Evolutionary conservation across 2,888 invertebrate species (phyloP).

Genomic region (Dryobotodes eremita): DNA sequence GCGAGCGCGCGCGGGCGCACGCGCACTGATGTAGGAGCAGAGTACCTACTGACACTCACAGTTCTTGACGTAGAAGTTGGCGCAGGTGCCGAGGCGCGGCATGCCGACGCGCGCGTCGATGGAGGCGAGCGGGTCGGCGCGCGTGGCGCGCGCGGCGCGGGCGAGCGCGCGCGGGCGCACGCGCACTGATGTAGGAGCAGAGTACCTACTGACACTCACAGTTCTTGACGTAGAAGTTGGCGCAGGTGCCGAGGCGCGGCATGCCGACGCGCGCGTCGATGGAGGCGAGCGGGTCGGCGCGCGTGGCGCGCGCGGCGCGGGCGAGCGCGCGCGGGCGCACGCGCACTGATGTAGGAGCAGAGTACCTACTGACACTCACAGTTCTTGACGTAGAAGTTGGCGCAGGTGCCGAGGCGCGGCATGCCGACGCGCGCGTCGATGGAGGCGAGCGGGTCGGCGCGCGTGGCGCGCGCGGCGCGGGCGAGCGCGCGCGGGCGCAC

Average conservation of each 20-base stretch:
- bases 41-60: constrained; percentile 23
- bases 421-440: constrained; percentile 96
- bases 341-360: constrained; percentile 89
- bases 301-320: constrained; percentile 94
- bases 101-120: constrained; percentile 96
- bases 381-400: constrained; percentile 94
- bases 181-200: constrained; percentile 89
- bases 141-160: constrained; percentile 94
- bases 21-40: constrained; percentile 89
- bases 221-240: constrained; percentile 94
- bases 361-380: constrained; percentile 23
- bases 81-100: constrained; percentile 96
- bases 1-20: constrained; percentile 91
- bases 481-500: constrained; percentile 91
- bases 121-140: constrained; percentile 96
- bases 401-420: constrained; percentile 96
- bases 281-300: constrained; percentile 96
- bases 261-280: constrained; percentile 96
- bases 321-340: constrained; percentile 91
- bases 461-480: constrained; percentile 94
- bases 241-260: constrained; percentile 96
- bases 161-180: constrained; percentile 91
- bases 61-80: constrained; percentile 94
- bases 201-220: constrained; percentile 23
- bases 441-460: constrained; percentile 96